Percentiles rank a stretch among this genome's conserved stretches.
These are phyloP conservation scores for Euleptes europaea DNA, from an alignment of 2,113 vertebrate species.

Conservation along the genomic window DNA sequence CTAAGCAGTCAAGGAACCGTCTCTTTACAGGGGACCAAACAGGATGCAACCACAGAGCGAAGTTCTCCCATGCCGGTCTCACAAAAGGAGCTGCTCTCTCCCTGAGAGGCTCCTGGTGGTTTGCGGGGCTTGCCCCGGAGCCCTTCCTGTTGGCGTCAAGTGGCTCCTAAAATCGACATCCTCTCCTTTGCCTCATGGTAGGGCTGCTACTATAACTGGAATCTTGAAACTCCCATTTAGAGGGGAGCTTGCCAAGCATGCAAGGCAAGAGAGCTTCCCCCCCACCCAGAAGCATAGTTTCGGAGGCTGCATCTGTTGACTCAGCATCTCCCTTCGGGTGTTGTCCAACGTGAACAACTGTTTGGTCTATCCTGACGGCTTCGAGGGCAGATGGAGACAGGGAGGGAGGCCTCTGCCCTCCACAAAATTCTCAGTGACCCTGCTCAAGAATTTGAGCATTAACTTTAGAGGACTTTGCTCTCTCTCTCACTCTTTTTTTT, in stretches of 20 bases:
- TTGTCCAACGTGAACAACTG: not conserved
- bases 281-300: not conserved
- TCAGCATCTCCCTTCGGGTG: conserved; percentile 36
- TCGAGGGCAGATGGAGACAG: too few species aligned
- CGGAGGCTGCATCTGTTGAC: conserved; percentile 41
- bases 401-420: too few species aligned
- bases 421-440: too few species aligned
- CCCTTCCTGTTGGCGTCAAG: not conserved
- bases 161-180: not conserved
- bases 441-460: too few species aligned
- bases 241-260: conserved; percentile 28
- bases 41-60: too few species aligned
- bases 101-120: not conserved
- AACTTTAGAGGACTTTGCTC: too few species aligned
- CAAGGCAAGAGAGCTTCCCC: not conserved
- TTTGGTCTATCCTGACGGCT: not conserved
- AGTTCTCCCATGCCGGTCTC: too few species aligned
- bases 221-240: not conserved
- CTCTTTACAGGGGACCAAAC: too few species aligned
- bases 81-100: not conserved
- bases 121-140: not conserved
- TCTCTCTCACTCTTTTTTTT: too few species aligned
- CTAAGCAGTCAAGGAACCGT: too few species aligned
- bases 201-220: not conserved
- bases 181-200: too few species aligned